phyloP scores from a whole-genome alignment of 2,113 vertebrate genomes.

The Lepidiolamprologus cunningtoni region DNA sequence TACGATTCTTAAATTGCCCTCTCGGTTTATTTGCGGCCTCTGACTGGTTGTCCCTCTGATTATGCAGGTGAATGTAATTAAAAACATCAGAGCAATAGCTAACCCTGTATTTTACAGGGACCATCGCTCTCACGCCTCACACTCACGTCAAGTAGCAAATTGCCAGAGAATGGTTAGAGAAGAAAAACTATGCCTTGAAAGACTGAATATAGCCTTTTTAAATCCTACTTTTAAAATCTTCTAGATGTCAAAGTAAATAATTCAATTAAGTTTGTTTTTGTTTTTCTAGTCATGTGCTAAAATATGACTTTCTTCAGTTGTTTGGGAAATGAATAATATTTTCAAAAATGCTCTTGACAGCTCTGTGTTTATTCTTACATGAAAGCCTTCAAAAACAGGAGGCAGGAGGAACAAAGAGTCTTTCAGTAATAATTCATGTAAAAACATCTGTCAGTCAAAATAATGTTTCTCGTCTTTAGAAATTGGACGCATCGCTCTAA shows the following conservation, averaged over 20 bases:
- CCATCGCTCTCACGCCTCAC: conserved; percentile 55
- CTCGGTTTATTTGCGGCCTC: conserved; percentile 52
- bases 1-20: conserved; percentile 55
- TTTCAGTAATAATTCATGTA: not conserved
- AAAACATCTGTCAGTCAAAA: conserved; percentile 28
- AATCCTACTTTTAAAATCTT: not conserved
- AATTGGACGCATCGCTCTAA: not conserved
- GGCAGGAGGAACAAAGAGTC: not conserved
- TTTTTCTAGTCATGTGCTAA: not conserved
- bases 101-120: conserved; percentile 33
- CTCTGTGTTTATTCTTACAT: conserved; percentile 7
- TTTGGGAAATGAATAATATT: conserved; percentile 8
- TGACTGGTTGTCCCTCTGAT: conserved; percentile 50
- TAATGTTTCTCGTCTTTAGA: not conserved
- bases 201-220: not conserved
- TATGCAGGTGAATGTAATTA: conserved; percentile 65
- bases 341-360: conserved; percentile 12
- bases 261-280: not conserved
- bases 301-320: not conserved
- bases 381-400: not conserved
- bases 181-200: not conserved
- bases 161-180: not conserved
- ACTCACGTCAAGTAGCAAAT: not conserved
- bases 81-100: conserved; percentile 43
- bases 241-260: not conserved